Base-by-base conservation (phyloP, 2,797 vertebrate species). In the Propithecus deckenii region DNA sequence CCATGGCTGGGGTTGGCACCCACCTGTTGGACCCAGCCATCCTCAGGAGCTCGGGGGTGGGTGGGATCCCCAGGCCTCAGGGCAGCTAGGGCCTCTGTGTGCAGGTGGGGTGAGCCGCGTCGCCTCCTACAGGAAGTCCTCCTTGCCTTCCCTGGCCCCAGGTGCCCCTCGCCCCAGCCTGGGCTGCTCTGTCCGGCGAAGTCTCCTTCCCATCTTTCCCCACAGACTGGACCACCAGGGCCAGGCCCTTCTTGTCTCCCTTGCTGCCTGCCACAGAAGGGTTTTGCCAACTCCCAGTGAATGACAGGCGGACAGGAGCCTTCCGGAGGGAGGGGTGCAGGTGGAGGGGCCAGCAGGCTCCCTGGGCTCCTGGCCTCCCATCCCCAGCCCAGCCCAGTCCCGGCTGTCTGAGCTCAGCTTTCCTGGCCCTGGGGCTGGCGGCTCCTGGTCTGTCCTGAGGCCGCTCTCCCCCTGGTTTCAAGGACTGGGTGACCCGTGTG, bases 121-220 rank as follows among this genome's bases (percentile, higher is more conserved):
- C 0, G 0, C 63, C 3, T 69, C 76, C 41, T 72, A 13, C 7
- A 38, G 41, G 65, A 80, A 89, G 59, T 11, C 28, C 55, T 71
- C 41, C 57, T 0, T 22, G 87, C n/a, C n/a, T 72, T 43, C 7
- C 7, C 52, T 18, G n/a, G 14, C 20, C n/a, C 72, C 3, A 1
- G 4, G 1, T 15, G 30, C 14, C 48, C 32, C 38, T 89, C 20
- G 1, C 3, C 38, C 65, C 52, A 6, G 14, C 55, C 43, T 48
- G 4, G 4, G 9, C 20, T 3, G 0, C 20, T 75, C 17, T 10
- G 0, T 32, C 55, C 20, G 11, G 35, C 0, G 1, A 20, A 20
- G 28, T 5, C 17, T 46, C 50, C 4, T 46, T 35, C 30, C 55
- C 63, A 4, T 46, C 61, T 46, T 79, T 76, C 17, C 7, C 7